These are phyloP conservation scores for Lysandra coridon DNA, from an alignment of 2,888 invertebrate genomes.

Conservation along the genomic window DNA sequence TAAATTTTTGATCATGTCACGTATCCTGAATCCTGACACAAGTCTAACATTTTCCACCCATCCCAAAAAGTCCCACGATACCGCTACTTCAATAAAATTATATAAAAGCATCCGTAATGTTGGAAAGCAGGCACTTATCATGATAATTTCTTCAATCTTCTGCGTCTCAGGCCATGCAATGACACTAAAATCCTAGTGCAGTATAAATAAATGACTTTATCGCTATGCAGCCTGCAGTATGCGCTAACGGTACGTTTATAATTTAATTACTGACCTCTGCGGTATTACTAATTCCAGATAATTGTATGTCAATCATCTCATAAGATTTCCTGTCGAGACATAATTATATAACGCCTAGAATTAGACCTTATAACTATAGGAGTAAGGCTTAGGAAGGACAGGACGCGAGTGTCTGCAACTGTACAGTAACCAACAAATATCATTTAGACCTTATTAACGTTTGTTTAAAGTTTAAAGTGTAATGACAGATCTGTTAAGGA, in stretches of 20 bases:
- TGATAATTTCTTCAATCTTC: not conserved
- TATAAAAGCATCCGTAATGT: too few species aligned
- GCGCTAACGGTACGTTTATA: constrained; percentile 18
- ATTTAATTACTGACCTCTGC: constrained; percentile 6
- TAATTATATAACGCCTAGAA: not conserved
- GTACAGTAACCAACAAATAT: not conserved
- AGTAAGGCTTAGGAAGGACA: not conserved
- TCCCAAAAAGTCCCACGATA: too few species aligned
- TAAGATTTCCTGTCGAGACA: constrained; percentile 11
- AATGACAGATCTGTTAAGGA: not conserved
- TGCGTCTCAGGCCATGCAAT: not conserved
- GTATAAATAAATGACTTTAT: not conserved
- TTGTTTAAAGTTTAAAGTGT: not conserved
- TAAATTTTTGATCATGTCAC: too few species aligned
- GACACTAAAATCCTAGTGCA: not conserved
- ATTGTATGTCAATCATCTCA: constrained; percentile 22
- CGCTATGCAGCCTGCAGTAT: not conserved
- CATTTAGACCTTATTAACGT: not conserved
- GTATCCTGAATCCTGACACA: too few species aligned
- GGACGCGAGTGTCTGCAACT: not conserved
- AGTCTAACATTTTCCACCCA: too few species aligned
- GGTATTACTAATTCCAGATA: constrained; percentile 15
- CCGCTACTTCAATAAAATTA: too few species aligned
- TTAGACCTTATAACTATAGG: not conserved
- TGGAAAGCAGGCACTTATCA: too few species aligned